Evolutionary conservation across 2,888 invertebrate genomes (phyloP), one percentile per base, ranked within the genome.

Genomic region (Spodoptera littoralis): DNA sequence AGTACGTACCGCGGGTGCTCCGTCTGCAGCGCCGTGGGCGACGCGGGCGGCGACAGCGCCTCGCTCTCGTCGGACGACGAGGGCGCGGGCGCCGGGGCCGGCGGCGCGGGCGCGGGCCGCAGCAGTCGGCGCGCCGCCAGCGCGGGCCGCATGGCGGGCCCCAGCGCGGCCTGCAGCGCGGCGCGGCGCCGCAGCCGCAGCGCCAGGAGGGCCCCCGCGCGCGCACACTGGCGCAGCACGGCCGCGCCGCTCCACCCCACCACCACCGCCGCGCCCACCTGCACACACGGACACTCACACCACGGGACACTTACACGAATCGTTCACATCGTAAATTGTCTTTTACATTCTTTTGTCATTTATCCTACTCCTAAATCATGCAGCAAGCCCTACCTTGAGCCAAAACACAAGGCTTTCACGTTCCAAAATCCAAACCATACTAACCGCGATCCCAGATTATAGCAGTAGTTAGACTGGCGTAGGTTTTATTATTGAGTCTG

Each of bases 11-110:
- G 85, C 58, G 86, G 82, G 75, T 84, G 84, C 75, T 90, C 88
- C 42, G 80, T 77, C 67, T 82, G 88, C 78, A 82, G 82, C 6
- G 81, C 89, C 61, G 88, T 84, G 81, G 88, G 93, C 76, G 94
- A 92, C 66, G 92, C 93, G 73, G 93, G 93, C 79, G 92, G 92
- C 45, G 93, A 93, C 74, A 91, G 87, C 76, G 90, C 82, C 83
- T 92, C 93, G 85, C 92, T 92, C 70, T 89, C 92, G 79, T 90
- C 90, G 4, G 89, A 88, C 11, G 88, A 88, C 47, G 78, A 77
- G 44, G 69, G 69, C 65, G 53, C 70, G 52, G 60, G 63, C 55
- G 56, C 22, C 43, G 53, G 49, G 5, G 60, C 46, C 51, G 58
- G 64, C 51, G 57, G 56, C 56, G 52, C 53, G n/a, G 64, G 42